Percentiles rank a stretch among this genome's conserved stretches.
phyloP scores from a whole-genome alignment of 2,888 invertebrate species.

The Chaitophorus viminalis region DNA sequence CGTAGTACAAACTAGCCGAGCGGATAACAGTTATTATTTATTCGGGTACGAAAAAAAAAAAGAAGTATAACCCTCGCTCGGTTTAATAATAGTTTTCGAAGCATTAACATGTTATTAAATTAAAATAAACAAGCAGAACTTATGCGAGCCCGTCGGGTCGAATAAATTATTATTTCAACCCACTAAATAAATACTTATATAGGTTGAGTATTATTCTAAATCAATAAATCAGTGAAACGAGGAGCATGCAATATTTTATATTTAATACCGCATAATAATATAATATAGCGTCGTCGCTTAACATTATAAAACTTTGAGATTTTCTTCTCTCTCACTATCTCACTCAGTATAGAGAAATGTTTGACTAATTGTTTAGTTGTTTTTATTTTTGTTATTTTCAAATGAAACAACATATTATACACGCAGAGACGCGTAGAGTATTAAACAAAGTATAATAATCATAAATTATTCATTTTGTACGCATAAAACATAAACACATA shows the following conservation, averaged over 20 bases:
- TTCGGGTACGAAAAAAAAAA: not conserved
- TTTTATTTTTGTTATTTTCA: not conserved
- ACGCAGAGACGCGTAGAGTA: not conserved
- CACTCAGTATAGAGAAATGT: not conserved
- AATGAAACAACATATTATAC: no score
- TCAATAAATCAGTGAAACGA: conserved; percentile 39
- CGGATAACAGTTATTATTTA: conserved; percentile 30
- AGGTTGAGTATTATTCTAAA: conserved; percentile 11
- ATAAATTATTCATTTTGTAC: not conserved
- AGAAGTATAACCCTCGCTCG: not conserved
- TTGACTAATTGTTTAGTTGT: conserved; percentile 2
- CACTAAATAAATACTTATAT: conserved; percentile 20
- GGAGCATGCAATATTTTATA: not conserved
- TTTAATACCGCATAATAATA: not conserved
- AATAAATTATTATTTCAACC: conserved; percentile 42
- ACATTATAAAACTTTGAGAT: not conserved
- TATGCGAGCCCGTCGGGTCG: conserved; percentile 34
- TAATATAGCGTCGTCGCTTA: not conserved
- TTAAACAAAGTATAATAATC: not conserved
- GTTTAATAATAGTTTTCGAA: conserved; percentile 26
- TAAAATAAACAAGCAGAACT: conserved; percentile 36
- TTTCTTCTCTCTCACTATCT: not conserved
- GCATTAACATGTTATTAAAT: conserved; percentile 49
- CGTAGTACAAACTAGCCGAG: not conserved
- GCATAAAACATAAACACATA: conserved; percentile 5